Base-by-base conservation (phyloP, 2,797 vertebrate genomes). In the Coregonus suidteri region DNA sequence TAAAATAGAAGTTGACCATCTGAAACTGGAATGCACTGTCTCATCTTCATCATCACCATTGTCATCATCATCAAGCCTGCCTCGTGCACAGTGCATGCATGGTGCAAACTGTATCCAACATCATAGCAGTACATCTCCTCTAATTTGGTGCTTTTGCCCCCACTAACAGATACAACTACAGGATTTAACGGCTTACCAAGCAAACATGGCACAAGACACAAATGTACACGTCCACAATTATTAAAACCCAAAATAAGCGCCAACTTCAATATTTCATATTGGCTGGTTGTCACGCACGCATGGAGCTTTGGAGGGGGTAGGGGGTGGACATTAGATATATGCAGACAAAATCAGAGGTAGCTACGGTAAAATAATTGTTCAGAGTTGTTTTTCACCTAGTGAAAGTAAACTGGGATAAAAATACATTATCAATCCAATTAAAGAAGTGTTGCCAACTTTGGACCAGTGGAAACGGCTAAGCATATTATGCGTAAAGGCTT, bases 171-270 rank as follows among this genome's bases (percentile, higher is more conserved):
- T n/a, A 18, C 54, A 69, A 69, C 65, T 25, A 31, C 31, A 35
- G 34, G 66, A 37, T 69, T 69, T 69, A 69, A 69, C 67, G 3
- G n/a, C n/a, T 70, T 70, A 70, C 16, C 30, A 34, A 73, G 30
- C 71, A 34, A 14, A 53, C 30, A 31, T 4, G 67, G 35, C 18
- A 47, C 35, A 69, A 35, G 16, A 70, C 54, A 41, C 37, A 16
- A 65, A 31, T 34, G 14, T 35, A 2, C 13, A 15, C 54, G 6
- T 59, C 54, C 18, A 18, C n/a, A 59, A 5, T 18, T 6, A 13
- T 67, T 67, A 15, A 13, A 65, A 30, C 25, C 13, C 64, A 1
- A 65, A 4, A 65, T 31, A 30, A 66, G 20, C 34, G 14, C 11
- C 34, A 37, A 35, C 35, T 68, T 35, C 5, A 6, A 68, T 1